Evolutionary conservation across 2,888 invertebrate genomes (phyloP).

Genomic region (Tricholauxania praeusta): DNA sequence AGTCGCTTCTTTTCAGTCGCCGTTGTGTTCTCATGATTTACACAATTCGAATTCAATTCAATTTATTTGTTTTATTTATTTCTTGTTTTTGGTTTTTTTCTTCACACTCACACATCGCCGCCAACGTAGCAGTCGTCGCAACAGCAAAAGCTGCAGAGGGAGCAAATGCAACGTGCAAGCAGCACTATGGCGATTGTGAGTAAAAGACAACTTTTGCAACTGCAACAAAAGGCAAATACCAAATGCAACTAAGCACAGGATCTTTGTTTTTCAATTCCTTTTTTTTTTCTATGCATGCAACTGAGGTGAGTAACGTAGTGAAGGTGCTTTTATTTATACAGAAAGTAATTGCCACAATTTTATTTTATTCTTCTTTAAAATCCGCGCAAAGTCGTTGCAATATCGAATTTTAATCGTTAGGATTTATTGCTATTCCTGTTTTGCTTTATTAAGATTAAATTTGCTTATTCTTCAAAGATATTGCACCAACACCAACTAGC

Average conservation of each 20-base stretch:
- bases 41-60: constrained; percentile 34
- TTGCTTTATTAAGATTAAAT: too few relatives aligned
- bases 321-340: too few relatives aligned
- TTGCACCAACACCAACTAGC: too few relatives aligned
- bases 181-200: background rate
- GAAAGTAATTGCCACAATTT: too few relatives aligned
- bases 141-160: background rate
- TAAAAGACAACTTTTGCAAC: constrained; percentile 7
- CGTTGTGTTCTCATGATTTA: constrained; percentile 16
- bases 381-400: too few relatives aligned
- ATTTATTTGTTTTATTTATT: constrained; percentile 11
- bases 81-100: background rate
- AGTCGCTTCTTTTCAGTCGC: background rate
- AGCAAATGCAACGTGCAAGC: constrained; percentile 8
- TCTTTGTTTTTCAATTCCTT: background rate
- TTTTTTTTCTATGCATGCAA: too few relatives aligned
- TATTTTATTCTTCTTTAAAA: too few relatives aligned
- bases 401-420: too few relatives aligned
- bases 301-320: too few relatives aligned
- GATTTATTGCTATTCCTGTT: too few relatives aligned
- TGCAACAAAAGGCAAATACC: constrained; percentile 15
- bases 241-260: background rate
- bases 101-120: background rate
- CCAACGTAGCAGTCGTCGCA: background rate
- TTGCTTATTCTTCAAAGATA: too few relatives aligned